Base-by-base conservation (phyloP, 2,797 vertebrate genomes). In the Tragopan temminckii region DNA sequence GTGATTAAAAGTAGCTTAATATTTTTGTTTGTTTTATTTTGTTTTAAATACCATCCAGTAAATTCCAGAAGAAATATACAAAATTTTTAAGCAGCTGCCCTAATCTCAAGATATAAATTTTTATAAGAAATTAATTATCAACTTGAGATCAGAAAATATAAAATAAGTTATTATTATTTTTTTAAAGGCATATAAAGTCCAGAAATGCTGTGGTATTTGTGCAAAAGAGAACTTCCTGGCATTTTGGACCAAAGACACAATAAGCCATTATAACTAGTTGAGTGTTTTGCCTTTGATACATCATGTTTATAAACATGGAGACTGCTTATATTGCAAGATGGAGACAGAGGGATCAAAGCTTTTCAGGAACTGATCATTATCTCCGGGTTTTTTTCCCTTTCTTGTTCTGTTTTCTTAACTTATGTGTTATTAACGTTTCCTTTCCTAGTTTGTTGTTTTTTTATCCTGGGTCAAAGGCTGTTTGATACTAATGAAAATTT, bases 321-420 rank as follows among this genome's bases (percentile, higher is more conserved):
- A 68, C 53, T 87, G 48, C 74, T 96, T 78, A 62, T 71, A 7
- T 75, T 92, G 53, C 68, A 94, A 83, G 79, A 87, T 35, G 53
- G 64, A 92, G 81, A 74, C 64, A 90, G 57, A 57, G 5, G 15
- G 71, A 95, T 94, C 90, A 94, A 94, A 92, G 85, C 79, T 89
- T 14, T 85, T 92, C 45, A 92, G 68, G 89, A 85, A 1, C 20
- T 36, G 42, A 83, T 90, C 50, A 43, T 81, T 91, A 76, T 85
- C 83, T 82, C 20, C 31, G 83, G 20, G 13, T 63, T 45, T 71
- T 92, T 71, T 83, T 13, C 4, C 42, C 35, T 86, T 85, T 68
- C 71, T 78, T 88, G 31, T 68, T 85, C 79, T 85, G 11, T 84
- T 96, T 93, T 50, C 52, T 94, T 85, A 86, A 48, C 20, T 40